Base-by-base conservation (phyloP, 1,140 invertebrate genomes). In the Pantala flavescens region DNA sequence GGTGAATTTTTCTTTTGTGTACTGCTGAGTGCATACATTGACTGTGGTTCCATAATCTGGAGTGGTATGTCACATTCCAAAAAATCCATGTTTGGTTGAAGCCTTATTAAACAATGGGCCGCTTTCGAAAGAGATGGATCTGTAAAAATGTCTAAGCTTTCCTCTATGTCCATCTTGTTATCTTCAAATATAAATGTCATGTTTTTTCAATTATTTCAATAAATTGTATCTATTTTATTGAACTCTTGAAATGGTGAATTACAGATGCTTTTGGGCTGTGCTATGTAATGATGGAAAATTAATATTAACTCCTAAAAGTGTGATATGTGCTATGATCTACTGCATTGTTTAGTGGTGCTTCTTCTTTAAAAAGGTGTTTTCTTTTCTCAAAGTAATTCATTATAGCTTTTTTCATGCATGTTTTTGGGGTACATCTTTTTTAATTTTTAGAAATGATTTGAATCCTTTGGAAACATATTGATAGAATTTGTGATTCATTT, bases 261-360 rank as follows among this genome's bases (percentile, higher is more conserved):
- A 63, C 49, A 63, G 49, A 63, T 63, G 49, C 49, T 63, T 63
- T 36, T 63, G 49, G 49, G 49, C 49, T 63, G 49, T 63, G 49
- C 49, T 63, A 21, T 63, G 49, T 63, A 63, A 63, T 63, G 49
- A 63, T 63, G 49, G 49, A 63, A 63, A 63, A 63, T 63, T 63
- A 63, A 63, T 63, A 63, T 63, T 63, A 21, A 63, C 49, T 63
- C 49, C 14, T 63, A 63, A 63, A 63, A 21, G 49, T 63, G 49
- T 19, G 14, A 63, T 63, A 21, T 63, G 49, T 21, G 49, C 49
- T 63, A 63, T 63, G 49, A 63, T 63, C 49, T 63, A 63, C 49
- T 63, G 49, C 49, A 63, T 63, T 63, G 49, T 63, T 63, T 63
- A 21, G 49, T 63, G 49, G 49, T 63, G 49, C 49, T 63, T 63